These are phyloP conservation scores for Sminthopsis crassicaudata DNA, from an alignment of 2,113 vertebrate genomes.

Conservation along the genomic window DNA sequence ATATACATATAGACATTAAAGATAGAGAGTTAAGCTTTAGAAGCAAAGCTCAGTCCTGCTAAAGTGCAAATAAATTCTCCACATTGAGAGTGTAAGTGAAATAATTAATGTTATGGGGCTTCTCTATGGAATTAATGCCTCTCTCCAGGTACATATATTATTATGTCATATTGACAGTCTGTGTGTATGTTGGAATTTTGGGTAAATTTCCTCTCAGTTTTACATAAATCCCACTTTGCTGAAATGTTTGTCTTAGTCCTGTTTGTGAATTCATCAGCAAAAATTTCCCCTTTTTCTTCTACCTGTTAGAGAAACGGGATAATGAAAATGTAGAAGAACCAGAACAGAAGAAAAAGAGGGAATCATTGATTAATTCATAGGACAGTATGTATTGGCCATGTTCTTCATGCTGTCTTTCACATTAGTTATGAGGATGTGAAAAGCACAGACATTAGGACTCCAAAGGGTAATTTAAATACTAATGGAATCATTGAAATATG, in stretches of 20 bases:
- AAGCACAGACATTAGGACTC: neutral
- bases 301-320: neutral
- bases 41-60: constrained; percentile 9
- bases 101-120: constrained; percentile 56
- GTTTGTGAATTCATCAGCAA: constrained; percentile 38
- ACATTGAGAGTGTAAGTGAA: constrained; percentile 35
- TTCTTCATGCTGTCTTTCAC: constrained; percentile 29
- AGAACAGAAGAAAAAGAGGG: constrained; percentile 15
- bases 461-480: neutral
- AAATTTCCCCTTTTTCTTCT: constrained; percentile 13
- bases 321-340: neutral
- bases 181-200: constrained; percentile 10
- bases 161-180: constrained; percentile 61
- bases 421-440: constrained; percentile 14
- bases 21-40: neutral
- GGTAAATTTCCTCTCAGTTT: constrained; percentile 39
- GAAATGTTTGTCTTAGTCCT: constrained; percentile 22
- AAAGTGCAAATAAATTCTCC: constrained; percentile 56
- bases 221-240: constrained; percentile 25
- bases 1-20: neutral
- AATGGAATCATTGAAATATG: neutral
- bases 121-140: constrained; percentile 37
- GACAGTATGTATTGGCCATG: constrained; percentile 23
- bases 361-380: neutral
- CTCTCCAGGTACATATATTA: constrained; percentile 53